Percentiles rank a stretch among this genome's conserved stretches.
These are phyloP conservation scores for Meganola albula DNA, from an alignment of 2,888 invertebrate genomes.

Conservation along the genomic window DNA sequence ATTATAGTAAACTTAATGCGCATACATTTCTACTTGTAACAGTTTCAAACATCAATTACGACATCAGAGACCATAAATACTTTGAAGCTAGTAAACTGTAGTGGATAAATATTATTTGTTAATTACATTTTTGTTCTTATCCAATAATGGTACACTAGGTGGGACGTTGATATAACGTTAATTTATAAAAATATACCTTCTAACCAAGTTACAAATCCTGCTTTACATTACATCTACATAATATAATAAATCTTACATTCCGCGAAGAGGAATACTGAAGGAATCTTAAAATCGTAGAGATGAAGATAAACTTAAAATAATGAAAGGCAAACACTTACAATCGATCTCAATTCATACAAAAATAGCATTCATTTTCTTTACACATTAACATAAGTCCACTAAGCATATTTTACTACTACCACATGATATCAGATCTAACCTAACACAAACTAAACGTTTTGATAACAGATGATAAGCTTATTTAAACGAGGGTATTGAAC, in stretches of 20 bases:
- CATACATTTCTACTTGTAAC: conserved; percentile 12
- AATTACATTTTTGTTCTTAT: conserved; percentile 45
- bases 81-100: conserved; percentile 26
- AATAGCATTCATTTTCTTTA: conserved; percentile 71
- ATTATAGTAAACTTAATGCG: conserved; percentile 6
- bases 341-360: conserved; percentile 68
- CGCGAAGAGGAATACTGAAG: conserved; percentile 16
- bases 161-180: conserved; percentile 43
- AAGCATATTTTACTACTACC: conserved; percentile 52
- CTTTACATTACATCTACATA: no score
- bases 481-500: conserved; percentile 25
- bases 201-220: conserved; percentile 34
- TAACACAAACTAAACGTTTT: no score
- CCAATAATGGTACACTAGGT: conserved; percentile 67
- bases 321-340: conserved; percentile 60
- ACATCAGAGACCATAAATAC: conserved; percentile 26
- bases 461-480: conserved; percentile 21
- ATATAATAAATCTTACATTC: conserved; percentile 15
- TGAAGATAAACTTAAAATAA: conserved; percentile 40
- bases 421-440: conserved; percentile 28
- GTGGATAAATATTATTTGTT: conserved; percentile 27
- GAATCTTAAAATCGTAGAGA: conserved; percentile 15
- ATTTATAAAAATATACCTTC: conserved; percentile 35
- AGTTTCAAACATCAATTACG: conserved; percentile 38
- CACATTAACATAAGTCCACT: conserved; percentile 58